These are phyloP conservation scores for Turdus rufiventris DNA, from an alignment of 2,113 vertebrate species.

Conservation along the genomic window DNA sequence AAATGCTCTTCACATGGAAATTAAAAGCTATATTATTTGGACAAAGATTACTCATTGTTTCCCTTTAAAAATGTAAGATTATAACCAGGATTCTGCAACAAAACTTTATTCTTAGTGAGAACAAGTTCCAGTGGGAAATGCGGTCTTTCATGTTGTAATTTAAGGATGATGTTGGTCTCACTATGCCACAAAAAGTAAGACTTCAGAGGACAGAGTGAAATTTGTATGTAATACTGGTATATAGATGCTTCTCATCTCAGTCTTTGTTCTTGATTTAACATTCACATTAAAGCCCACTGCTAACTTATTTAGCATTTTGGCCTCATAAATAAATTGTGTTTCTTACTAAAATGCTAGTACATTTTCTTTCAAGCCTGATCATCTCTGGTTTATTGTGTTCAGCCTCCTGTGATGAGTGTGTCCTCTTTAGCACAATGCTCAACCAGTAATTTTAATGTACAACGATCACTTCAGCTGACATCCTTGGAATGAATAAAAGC, in stretches of 20 bases:
- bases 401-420: background rate
- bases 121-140: background rate
- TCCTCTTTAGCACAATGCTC: background rate
- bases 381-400: background rate
- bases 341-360: background rate
- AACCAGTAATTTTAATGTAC: background rate
- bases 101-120: background rate
- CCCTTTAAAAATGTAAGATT: background rate
- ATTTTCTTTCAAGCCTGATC: background rate
- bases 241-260: background rate
- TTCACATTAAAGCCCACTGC: background rate
- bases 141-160: background rate
- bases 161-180: background rate
- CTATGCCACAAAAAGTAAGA: background rate
- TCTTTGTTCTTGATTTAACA: background rate
- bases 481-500: constrained; percentile 38
- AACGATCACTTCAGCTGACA: constrained; percentile 44
- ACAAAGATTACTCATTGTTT: background rate
- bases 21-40: background rate
- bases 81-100: background rate
- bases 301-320: constrained; percentile 12
- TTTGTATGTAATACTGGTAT: background rate
- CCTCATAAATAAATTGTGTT: background rate
- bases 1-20: background rate
- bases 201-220: background rate